These are phyloP conservation scores for Serinus canaria DNA, from an alignment of 2,113 vertebrate species.

Conservation along the genomic window DNA sequence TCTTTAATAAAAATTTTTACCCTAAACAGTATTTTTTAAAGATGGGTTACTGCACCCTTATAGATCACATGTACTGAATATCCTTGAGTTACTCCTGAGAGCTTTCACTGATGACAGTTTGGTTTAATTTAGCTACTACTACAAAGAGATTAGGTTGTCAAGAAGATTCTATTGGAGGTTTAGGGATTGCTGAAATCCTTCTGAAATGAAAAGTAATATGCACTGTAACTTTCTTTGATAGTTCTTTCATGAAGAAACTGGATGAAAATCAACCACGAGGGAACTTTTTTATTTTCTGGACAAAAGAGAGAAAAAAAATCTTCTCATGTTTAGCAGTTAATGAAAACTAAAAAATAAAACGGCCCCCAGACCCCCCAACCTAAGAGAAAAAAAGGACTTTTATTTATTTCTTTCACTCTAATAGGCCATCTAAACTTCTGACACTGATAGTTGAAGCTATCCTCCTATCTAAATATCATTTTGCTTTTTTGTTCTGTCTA, in stretches of 20 bases:
- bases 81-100: constrained; percentile 45
- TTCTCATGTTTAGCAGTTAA: neutral
- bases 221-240: constrained; percentile 40
- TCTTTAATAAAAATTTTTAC: neutral
- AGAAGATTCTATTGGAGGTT: constrained; percentile 34
- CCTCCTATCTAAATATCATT: neutral
- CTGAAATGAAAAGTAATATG: constrained; percentile 55
- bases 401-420: neutral
- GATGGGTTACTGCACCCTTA: neutral
- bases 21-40: neutral
- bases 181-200: constrained; percentile 59
- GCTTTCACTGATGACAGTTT: constrained; percentile 48
- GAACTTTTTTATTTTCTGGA: neutral
- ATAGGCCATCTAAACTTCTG: neutral
- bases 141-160: constrained; percentile 59
- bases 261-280: constrained; percentile 19
- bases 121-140: constrained; percentile 58
- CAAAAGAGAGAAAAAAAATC: neutral
- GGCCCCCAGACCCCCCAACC: neutral
- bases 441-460: neutral
- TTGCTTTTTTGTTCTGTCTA: neutral
- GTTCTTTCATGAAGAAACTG: constrained; percentile 36
- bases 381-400: neutral
- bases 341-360: neutral
- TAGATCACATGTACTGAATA: neutral